phyloP scores from a whole-genome alignment of 2,888 invertebrate genomes.

The Yponomeuta evonymella region DNA sequence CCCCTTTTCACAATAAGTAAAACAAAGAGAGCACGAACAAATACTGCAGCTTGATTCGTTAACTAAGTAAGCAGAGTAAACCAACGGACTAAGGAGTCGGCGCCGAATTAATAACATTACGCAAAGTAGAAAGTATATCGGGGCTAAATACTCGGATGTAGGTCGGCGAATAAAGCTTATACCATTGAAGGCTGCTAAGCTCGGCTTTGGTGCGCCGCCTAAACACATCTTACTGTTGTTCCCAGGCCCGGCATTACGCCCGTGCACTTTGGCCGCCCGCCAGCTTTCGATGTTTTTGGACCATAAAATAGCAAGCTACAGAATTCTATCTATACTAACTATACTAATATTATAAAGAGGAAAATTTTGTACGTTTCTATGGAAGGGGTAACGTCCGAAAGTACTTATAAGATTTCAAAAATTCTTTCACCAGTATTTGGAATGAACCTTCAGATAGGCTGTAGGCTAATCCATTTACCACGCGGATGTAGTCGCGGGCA shows the following conservation, averaged over 20 bases:
- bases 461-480: no score
- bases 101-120: not conserved
- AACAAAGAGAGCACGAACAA: not conserved
- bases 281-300: slow-evolving; percentile 29
- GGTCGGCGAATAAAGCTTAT: not conserved
- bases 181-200: slow-evolving; percentile 2
- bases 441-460: no score
- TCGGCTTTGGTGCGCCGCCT: slow-evolving; percentile 3
- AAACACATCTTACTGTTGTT: slow-evolving; percentile 12
- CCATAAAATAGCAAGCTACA: not conserved
- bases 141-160: not conserved
- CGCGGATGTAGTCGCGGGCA: no score
- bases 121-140: not conserved
- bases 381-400: no score
- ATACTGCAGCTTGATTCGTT: not conserved
- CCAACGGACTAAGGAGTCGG: not conserved
- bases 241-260: slow-evolving; percentile 7
- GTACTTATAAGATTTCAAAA: no score
- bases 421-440: no score
- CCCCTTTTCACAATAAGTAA: not conserved
- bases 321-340: not conserved
- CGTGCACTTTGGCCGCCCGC: slow-evolving; percentile 40
- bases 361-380: no score
- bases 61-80: not conserved
- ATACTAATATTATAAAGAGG: no score